A percentile compares a stretch with the other conserved stretches of the same genome.
Evolutionary conservation across 53 echinoderm and acorn worm genomes (phyloP).

Genomic region (Patiria pectinifera): DNA sequence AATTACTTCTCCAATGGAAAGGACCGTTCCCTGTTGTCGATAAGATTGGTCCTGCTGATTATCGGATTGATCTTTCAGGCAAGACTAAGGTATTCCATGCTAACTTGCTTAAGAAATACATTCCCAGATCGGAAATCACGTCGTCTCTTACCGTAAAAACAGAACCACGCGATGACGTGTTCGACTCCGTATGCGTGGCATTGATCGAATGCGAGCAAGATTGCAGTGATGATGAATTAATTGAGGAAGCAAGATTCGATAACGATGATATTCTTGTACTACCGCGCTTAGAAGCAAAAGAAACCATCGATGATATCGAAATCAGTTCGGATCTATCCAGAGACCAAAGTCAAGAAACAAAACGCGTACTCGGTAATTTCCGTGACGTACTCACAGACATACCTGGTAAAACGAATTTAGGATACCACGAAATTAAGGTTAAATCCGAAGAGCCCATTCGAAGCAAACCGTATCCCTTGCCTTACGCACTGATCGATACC

Average conservation of each 20-base stretch:
- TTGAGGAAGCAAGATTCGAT: too few relatives aligned
- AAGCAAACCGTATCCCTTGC: conserved; percentile 39
- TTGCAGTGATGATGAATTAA: too few relatives aligned
- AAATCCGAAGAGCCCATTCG: conserved; percentile 10
- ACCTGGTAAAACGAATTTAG: conserved; percentile 37
- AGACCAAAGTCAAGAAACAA: background rate
- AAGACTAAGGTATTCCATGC: background rate
- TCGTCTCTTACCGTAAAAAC: background rate
- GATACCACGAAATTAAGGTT: conserved; percentile 12
- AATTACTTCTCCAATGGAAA: conserved; percentile 66
- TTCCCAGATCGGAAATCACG: background rate
- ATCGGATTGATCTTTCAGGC: background rate
- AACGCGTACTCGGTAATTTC: background rate
- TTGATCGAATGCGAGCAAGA: too few relatives aligned
- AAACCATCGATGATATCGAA: conserved; percentile 34
- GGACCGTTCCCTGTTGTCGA: conserved; percentile 22
- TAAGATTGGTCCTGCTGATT: background rate
- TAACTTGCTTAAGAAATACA: background rate
- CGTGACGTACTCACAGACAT: conserved; percentile 38
- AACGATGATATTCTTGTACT: too few relatives aligned
- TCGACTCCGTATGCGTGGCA: too few relatives aligned
- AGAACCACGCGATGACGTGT: too few relatives aligned
- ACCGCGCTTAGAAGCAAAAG: too few relatives aligned
- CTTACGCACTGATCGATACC: background rate
- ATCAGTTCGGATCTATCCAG: background rate